Conservation (phyloP, 2,888 invertebrate species). For the Tetropium fuscum region DNA sequence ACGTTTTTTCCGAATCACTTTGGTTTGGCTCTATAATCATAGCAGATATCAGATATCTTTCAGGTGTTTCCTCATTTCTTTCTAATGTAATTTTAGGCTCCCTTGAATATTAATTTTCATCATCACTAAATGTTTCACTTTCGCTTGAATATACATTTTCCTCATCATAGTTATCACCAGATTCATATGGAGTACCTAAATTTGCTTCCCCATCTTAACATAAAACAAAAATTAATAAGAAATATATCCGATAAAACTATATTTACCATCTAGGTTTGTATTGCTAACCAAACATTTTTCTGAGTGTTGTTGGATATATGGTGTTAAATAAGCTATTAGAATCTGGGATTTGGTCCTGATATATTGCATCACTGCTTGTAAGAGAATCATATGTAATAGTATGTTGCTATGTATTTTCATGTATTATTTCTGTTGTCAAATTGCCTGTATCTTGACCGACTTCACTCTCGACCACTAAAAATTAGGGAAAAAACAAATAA, state of each 20-base stretch:
- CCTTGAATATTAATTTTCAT: neutral
- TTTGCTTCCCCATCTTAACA: neutral
- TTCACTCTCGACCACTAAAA: neutral
- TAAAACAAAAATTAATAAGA: neutral
- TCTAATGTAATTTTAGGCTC: neutral
- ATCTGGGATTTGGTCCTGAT: neutral
- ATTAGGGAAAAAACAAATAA: neutral
- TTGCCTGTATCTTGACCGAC: neutral
- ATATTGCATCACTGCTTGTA: neutral
- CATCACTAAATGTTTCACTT: neutral
- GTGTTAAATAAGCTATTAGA: neutral
- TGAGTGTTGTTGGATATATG: neutral
- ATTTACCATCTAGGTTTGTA: neutral
- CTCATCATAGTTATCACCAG: neutral
- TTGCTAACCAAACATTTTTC: neutral
- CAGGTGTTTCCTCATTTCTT: neutral
- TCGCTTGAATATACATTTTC: neutral
- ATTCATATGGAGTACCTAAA: neutral
- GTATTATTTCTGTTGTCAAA: neutral
- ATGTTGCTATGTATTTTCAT: neutral
- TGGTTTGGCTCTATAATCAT: neutral
- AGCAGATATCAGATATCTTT: neutral
- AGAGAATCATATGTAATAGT: no score
- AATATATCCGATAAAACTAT: neutral
- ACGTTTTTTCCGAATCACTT: neutral